These are phyloP conservation scores for Montipora sp. DNA, from an alignment of 64 coral and sea anemone genomes.

Conservation along the genomic window DNA sequence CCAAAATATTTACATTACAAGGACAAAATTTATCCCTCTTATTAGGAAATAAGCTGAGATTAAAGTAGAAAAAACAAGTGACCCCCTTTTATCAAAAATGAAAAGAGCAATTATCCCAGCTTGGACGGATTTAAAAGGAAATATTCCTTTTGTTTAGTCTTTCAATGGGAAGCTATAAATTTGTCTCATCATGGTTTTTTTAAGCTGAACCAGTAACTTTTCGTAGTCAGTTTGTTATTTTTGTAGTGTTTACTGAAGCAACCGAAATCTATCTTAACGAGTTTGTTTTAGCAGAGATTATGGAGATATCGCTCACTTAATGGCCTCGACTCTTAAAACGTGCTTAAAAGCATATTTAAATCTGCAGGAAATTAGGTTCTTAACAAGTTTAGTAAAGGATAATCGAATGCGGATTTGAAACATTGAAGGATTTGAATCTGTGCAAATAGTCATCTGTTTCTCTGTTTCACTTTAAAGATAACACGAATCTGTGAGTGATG, in stretches of 20 bases:
- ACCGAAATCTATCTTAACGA: constrained; percentile 21
- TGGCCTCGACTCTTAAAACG: neutral
- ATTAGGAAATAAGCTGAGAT: constrained; percentile 29
- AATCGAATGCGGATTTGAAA: constrained; percentile 2
- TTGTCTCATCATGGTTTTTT: neutral
- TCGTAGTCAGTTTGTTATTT: neutral
- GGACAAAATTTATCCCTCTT: constrained; percentile 18
- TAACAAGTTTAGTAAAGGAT: neutral
- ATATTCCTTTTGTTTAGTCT: neutral
- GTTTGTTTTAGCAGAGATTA: neutral
- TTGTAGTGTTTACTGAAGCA: neutral
- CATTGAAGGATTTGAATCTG: constrained; percentile 16
- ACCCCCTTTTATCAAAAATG: neutral
- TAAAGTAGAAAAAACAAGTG: constrained; percentile 21
- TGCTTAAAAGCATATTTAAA: neutral
- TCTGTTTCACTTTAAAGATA: constrained; percentile 6
- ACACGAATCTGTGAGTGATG: neutral
- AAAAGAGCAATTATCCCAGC: constrained; percentile 1
- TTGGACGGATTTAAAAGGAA: neutral
- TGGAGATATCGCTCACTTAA: constrained; percentile 14
- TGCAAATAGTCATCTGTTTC: neutral
- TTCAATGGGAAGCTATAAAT: neutral
- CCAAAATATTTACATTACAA: constrained; percentile 31
- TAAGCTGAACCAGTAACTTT: neutral
- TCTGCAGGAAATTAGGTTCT: neutral